A percentile compares a stretch with the other conserved stretches of the same genome.
These are phyloP conservation scores for Xestia xanthographa DNA, from an alignment of 2,888 invertebrate species.

Conservation along the genomic window DNA sequence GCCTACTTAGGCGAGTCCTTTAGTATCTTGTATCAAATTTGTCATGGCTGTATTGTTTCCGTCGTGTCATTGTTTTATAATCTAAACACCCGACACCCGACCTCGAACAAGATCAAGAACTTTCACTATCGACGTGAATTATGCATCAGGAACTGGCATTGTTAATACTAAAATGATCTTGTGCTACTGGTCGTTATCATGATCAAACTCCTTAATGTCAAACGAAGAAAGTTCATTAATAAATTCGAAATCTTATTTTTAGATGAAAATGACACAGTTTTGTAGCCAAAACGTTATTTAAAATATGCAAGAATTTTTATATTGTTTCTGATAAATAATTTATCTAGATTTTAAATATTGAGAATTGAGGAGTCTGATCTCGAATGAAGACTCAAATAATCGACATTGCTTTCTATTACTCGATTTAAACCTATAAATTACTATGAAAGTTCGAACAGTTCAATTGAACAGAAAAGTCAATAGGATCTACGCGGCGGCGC, in stretches of 20 bases:
- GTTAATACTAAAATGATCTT: constrained; percentile 55
- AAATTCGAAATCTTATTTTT: constrained; percentile 34
- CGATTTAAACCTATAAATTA: neutral
- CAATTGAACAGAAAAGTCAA: constrained; percentile 15
- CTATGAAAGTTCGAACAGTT: neutral
- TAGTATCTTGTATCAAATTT: constrained; percentile 41
- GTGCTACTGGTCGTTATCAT: constrained; percentile 45
- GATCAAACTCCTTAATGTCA: constrained; percentile 30
- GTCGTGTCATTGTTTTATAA: constrained; percentile 60
- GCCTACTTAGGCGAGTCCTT: constrained; percentile 31
- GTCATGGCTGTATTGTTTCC: constrained; percentile 50
- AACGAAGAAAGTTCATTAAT: constrained; percentile 50
- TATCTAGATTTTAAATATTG: constrained; percentile 11
- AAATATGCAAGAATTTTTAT: constrained; percentile 47
- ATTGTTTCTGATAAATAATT: constrained; percentile 17
- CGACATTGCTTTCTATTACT: constrained; percentile 26
- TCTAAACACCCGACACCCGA: constrained; percentile 55
- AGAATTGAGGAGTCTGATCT: neutral
- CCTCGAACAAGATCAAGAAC: constrained; percentile 72
- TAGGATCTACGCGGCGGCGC: neutral
- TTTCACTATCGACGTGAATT: constrained; percentile 79
- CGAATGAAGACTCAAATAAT: neutral
- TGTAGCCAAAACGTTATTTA: constrained; percentile 6
- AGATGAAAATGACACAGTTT: constrained; percentile 26
- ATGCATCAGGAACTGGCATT: constrained; percentile 69